Percentiles rank a stretch among this genome's conserved stretches.
These are phyloP conservation scores for Siniperca obscura DNA, from an alignment of 2,797 vertebrate species.

Conservation along the genomic window DNA sequence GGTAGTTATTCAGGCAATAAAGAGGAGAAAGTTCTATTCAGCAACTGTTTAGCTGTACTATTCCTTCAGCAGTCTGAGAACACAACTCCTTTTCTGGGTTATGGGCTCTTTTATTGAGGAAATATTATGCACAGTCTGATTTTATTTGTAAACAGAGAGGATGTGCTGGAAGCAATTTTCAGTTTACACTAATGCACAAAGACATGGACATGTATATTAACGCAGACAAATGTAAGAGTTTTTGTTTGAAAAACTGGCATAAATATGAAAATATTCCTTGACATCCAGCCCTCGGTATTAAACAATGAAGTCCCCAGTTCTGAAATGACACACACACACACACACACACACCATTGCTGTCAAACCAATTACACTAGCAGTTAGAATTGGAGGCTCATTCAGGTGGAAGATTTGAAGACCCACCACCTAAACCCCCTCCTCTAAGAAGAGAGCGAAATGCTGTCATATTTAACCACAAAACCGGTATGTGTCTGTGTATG, in stretches of 20 bases:
- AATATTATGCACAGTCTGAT: slow-evolving; percentile 44
- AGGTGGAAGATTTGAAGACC: slow-evolving; percentile 58
- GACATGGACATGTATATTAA: slow-evolving; percentile 15
- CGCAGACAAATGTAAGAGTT: slow-evolving; percentile 5
- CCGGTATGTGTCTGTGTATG: slow-evolving; percentile 30
- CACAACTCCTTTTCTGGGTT: slow-evolving; percentile 26
- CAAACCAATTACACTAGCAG: slow-evolving; percentile 49
- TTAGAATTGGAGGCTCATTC: slow-evolving; percentile 63
- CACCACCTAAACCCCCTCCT: slow-evolving; percentile 27
- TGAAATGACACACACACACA: slow-evolving; percentile 21
- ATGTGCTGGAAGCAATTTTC: slow-evolving; percentile 44
- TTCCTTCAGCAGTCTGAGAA: slow-evolving; percentile 10
- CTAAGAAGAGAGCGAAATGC: slow-evolving; percentile 31
- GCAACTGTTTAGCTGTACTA: neutral
- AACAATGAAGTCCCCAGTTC: slow-evolving; percentile 12
- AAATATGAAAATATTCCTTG: slow-evolving; percentile 3
- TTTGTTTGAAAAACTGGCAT: neutral
- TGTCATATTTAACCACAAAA: slow-evolving; percentile 35
- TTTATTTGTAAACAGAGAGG: slow-evolving; percentile 50
- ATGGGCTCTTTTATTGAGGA: slow-evolving; percentile 43
- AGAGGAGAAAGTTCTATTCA: slow-evolving; percentile 10
- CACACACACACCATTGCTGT: slow-evolving; percentile 16
- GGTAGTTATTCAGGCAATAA: slow-evolving; percentile 14
- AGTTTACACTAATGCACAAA: slow-evolving; percentile 27
- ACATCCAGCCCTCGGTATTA: neutral